Percentiles rank a stretch among this genome's conserved stretches.
Evolutionary conservation across 2,797 vertebrate species (phyloP).

Genomic region (Peromyscus attwateri): DNA sequence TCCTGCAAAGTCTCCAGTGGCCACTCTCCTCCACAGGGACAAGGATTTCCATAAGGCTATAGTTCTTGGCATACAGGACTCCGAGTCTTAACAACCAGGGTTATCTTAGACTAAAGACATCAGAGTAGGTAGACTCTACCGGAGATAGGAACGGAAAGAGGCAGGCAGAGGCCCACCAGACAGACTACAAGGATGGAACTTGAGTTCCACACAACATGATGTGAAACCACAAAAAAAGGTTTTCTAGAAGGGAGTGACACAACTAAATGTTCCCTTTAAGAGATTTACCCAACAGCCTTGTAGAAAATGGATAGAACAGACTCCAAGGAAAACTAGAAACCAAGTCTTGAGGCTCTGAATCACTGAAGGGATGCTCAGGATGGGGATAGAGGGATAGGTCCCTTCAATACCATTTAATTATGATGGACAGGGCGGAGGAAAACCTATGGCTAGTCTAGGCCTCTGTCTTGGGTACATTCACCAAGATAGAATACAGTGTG

Average conservation of each 20-base stretch:
- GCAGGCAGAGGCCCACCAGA: neutral
- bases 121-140: neutral
- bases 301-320: neutral
- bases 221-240: neutral
- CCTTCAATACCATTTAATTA: neutral
- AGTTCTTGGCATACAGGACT: neutral
- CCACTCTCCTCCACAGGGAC: neutral
- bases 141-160: neutral
- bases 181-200: neutral
- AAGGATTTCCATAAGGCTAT: neutral
- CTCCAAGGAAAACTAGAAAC: neutral
- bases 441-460: neutral
- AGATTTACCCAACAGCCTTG: neutral
- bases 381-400: rapidly evolving
- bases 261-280: neutral
- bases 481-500: neutral
- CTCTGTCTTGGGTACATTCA: neutral
- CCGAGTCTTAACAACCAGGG: neutral
- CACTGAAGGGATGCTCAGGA: neutral
- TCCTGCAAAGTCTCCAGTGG: neutral
- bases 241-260: neutral
- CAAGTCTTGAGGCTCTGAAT: neutral
- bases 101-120: neutral
- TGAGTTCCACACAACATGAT: neutral
- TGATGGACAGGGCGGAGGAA: neutral